Percentiles rank a stretch among this genome's conserved stretches.
phyloP scores from a whole-genome alignment of 2,797 vertebrate genomes.

The Myotis planiceps region DNA sequence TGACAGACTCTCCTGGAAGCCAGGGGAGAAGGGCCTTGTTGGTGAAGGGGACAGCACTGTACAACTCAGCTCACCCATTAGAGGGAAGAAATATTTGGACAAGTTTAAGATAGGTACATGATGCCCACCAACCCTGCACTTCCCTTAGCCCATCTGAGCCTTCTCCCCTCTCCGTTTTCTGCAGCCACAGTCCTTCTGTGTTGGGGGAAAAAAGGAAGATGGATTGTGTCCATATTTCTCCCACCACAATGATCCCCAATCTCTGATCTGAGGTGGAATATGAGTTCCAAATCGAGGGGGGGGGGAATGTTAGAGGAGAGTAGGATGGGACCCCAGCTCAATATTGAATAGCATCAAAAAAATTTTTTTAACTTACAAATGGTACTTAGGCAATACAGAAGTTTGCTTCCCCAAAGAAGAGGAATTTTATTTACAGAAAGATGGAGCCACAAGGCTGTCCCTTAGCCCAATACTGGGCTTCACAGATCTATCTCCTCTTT shows the following conservation, averaged over 20 bases:
- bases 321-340: neutral
- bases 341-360: neutral
- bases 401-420: neutral
- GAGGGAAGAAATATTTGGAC: neutral
- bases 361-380: neutral
- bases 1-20: neutral
- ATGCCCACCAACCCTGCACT: neutral
- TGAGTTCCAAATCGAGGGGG: neutral
- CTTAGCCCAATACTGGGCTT: neutral
- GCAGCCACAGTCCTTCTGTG: neutral
- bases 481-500: neutral
- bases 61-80: neutral
- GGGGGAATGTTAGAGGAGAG: neutral
- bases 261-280: neutral
- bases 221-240: neutral
- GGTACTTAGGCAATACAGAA: neutral
- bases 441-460: neutral
- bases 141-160: neutral
- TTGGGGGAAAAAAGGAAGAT: neutral
- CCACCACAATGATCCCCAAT: neutral
- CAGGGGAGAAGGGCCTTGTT: neutral
- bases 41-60: neutral
- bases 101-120: neutral
- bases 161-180: neutral
- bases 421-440: neutral